Percentiles rank a stretch among this genome's conserved stretches.
Evolutionary conservation across 1,140 invertebrate genomes (phyloP).

Genomic region (Gryon sp.): DNA sequence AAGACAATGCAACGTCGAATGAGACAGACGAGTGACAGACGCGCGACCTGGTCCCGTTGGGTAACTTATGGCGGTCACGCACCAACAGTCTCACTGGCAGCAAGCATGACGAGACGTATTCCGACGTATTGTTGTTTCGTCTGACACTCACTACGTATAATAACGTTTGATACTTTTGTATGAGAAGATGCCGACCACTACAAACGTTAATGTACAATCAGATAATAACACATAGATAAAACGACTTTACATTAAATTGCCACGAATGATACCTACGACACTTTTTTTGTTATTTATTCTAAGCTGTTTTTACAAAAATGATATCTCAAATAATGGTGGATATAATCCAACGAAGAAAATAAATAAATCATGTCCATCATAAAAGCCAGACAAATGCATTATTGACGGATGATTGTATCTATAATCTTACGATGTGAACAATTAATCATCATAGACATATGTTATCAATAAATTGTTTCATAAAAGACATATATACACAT

Average conservation of each 20-base stretch:
- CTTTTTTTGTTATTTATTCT: conserved; percentile 9
- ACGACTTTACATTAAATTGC: conserved; percentile 66
- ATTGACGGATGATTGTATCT: too few species aligned
- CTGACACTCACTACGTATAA: conserved; percentile 60
- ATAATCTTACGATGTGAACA: too few species aligned
- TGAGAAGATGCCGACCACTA: conserved; percentile 51
- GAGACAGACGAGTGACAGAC: conserved; percentile 67
- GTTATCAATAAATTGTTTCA: too few species aligned
- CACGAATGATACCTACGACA: conserved; percentile 39
- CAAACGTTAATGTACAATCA: conserved; percentile 61
- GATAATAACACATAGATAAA: conserved; percentile 74
- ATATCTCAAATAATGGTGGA: too few species aligned
- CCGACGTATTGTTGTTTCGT: conserved; percentile 71
- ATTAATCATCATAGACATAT: too few species aligned
- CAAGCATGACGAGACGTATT: conserved; percentile 71
- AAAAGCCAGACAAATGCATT: too few species aligned
- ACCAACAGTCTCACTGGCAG: conserved; percentile 64
- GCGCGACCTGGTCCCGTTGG: conserved; percentile 67
- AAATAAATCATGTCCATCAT: too few species aligned
- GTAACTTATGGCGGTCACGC: conserved; percentile 67
- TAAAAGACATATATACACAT: too few species aligned
- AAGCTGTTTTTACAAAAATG: too few species aligned
- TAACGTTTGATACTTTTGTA: conserved; percentile 70
- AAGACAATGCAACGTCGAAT: conserved; percentile 63
- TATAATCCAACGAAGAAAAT: too few species aligned